Base-by-base conservation (phyloP, 2,888 invertebrate genomes). In the Sinohyriopsis cumingii region DNA sequence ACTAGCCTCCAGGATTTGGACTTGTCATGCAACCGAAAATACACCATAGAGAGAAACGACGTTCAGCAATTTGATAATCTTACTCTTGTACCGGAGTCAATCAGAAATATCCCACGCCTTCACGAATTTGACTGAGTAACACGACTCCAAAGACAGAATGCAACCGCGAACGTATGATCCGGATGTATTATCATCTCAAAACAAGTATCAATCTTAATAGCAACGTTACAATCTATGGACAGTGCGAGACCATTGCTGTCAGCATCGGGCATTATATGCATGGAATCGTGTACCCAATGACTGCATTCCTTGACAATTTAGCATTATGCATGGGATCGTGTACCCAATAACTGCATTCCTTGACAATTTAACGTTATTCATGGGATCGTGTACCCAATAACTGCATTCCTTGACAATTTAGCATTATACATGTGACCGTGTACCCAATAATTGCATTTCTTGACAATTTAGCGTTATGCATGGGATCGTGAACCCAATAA, bases 11-110 rank as follows among this genome's bases (percentile, higher is more conserved):
- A 45, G 15, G 62, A 75, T 28, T 68, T 81, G 3, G 79, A 79
- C 67, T 63, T 81, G 6, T 73, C 79, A 3, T 64, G 73, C 56
- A 81, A 81, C 67, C 71, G 73, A 1, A 81, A 79, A 18, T 73
- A 75, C 1, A 78, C 77, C 19, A 78, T 81, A 18, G 81, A 81
- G 25, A 71, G 75, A 55, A 76, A 76, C 59, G 81, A 81, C 57
- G 66, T 81, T 1, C 74, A 78, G 22, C 54, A 68, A 24, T n/a
- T 69, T 78, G 57, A 0, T 0, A 19, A 25, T 5, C 61, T 81
- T 28, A 68, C 65, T 3, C 28, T 68, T 4, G 78, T 81, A 2
- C 81, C 81, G 15, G 60, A 69, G 45, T 79, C 81, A 19, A 59
- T 81, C 20, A 28, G 55, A 19, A 79, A 81, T 56, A 60, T 78